Conservation (phyloP, 2,113 vertebrate genomes). For the Vombatus ursinus region DNA sequence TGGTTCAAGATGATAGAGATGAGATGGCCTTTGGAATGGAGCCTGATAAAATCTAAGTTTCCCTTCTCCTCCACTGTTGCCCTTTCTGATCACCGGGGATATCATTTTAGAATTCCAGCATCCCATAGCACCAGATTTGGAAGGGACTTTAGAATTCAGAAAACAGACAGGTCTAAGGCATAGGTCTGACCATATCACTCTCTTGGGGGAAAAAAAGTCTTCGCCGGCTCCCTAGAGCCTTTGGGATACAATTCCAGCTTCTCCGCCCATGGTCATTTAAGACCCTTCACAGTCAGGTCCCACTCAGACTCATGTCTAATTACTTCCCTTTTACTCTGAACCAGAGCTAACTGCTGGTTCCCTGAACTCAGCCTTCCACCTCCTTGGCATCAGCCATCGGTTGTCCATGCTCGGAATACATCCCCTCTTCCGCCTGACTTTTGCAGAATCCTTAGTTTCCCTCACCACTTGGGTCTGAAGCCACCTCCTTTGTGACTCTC, state of each 20-base stretch:
- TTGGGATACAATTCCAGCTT: not conserved
- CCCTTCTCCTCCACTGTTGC: not conserved
- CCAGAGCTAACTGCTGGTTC: not conserved
- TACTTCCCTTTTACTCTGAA: not conserved
- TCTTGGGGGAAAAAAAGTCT: no score
- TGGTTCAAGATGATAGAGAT: no score
- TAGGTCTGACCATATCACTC: not conserved
- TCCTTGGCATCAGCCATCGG: not conserved
- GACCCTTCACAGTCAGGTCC: not conserved
- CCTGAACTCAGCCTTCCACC: not conserved
- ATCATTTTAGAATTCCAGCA: not conserved
- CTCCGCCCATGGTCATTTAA: not conserved
- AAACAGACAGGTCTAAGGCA: not conserved
- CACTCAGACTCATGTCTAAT: not conserved
- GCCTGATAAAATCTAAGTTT: no score
- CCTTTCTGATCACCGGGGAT: not conserved
- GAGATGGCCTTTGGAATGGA: no score
- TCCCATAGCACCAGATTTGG: not conserved
- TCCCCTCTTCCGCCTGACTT: not conserved
- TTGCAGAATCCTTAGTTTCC: not conserved
- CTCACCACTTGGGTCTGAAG: not conserved
- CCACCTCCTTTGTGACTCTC: not conserved
- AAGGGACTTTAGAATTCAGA: not conserved
- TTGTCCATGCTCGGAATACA: not conserved
- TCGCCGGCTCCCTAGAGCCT: not conserved